A percentile compares a stretch with the other conserved stretches of the same genome.
Evolutionary conservation across 1,140 invertebrate species (phyloP).

Genomic region (Sitophilus oryzae): DNA sequence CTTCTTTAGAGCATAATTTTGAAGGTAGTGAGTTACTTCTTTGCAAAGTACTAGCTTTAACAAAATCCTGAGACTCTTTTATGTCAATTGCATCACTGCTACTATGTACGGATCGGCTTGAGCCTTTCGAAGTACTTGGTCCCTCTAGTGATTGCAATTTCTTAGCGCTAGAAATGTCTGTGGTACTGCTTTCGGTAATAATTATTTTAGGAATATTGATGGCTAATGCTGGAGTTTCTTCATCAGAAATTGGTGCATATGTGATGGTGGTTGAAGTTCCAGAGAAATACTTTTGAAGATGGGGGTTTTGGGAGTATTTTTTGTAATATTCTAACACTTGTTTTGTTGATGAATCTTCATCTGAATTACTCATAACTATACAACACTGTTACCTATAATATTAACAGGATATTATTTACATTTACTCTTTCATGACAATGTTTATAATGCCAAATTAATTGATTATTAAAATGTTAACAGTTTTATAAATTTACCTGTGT

Average conservation of each 20-base stretch:
- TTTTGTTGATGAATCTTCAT: conserved; percentile 27
- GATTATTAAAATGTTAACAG: too few relatives aligned
- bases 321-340: conserved; percentile 39
- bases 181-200: neutral
- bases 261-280: conserved; percentile 28
- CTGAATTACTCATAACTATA: conserved; percentile 1
- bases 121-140: neutral
- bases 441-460: too few relatives aligned
- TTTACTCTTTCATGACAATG: too few relatives aligned
- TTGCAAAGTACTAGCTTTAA: neutral
- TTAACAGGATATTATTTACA: too few relatives aligned
- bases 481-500: too few relatives aligned
- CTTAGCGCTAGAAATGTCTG: too few relatives aligned
- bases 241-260: conserved; percentile 18
- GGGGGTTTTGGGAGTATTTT: conserved; percentile 35
- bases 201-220: conserved; percentile 1
- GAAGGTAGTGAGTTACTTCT: conserved; percentile 4
- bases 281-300: conserved; percentile 40
- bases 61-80: too few relatives aligned
- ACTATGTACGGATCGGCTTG: too few relatives aligned
- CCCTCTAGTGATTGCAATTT: neutral
- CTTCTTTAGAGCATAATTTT: conserved; percentile 3
- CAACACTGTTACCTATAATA: too few relatives aligned
- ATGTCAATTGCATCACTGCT: too few relatives aligned
- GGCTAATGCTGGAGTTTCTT: conserved; percentile 2